These are phyloP conservation scores for Leguminivora glycinivorella DNA, from an alignment of 1,140 invertebrate species.

Conservation along the genomic window DNA sequence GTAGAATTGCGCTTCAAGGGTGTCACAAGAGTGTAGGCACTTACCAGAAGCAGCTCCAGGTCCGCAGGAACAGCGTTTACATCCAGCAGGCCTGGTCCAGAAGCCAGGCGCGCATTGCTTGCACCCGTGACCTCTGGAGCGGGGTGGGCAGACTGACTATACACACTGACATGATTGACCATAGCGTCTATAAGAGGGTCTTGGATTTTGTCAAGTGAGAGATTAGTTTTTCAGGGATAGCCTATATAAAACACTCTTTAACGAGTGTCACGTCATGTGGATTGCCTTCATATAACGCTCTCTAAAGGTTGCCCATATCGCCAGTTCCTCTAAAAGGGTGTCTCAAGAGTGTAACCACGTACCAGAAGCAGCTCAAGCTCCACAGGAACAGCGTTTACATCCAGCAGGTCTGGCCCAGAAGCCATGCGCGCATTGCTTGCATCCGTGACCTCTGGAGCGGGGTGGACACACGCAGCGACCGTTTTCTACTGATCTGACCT, in stretches of 20 bases:
- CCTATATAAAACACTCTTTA: too few relatives aligned
- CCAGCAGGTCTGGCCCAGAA: conserved; percentile 86
- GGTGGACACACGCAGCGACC: conserved; percentile 94
- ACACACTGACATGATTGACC: too few relatives aligned
- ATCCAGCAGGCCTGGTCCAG: conserved; percentile 86
- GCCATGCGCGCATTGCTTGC: conserved; percentile 87
- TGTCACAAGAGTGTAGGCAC: too few relatives aligned
- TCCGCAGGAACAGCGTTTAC: conserved; percentile 80
- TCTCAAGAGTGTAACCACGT: conserved; percentile 29
- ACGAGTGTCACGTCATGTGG: too few relatives aligned
- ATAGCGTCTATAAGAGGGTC: too few relatives aligned
- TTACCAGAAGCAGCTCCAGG: conserved; percentile 55
- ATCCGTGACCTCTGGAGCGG: conserved; percentile 87
- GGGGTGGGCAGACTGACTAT: conserved; percentile 93
- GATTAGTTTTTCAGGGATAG: too few relatives aligned
- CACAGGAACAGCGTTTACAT: conserved; percentile 81
- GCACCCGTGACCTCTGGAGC: conserved; percentile 89
- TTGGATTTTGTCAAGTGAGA: too few relatives aligned
- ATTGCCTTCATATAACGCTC: too few relatives aligned
- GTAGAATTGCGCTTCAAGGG: too few relatives aligned
- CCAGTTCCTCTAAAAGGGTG: too few relatives aligned
- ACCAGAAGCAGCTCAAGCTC: conserved; percentile 58
- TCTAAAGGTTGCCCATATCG: too few relatives aligned
- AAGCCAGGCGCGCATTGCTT: conserved; percentile 87
- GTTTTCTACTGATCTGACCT: conserved; percentile 91